Base-by-base conservation (phyloP, 2,113 vertebrate species). In the Elephantulus edwardii region DNA sequence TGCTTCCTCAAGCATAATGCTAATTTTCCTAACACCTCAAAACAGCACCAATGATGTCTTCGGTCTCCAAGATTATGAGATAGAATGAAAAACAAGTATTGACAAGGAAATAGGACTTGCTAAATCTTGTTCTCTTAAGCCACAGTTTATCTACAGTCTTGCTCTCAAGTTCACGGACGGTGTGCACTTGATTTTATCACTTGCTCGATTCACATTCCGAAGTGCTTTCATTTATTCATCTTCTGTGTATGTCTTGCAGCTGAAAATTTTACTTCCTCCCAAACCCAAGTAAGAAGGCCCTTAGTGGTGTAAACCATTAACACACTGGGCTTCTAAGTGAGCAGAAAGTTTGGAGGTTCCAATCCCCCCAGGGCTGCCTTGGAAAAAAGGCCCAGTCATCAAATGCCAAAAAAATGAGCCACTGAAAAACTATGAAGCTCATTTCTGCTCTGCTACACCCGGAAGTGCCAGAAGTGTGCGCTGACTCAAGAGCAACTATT, bases 161-260 rank as follows among this genome's bases (percentile, higher is more conserved):
- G 40, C 86, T 90, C 83, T 91, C 68, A 48, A 52, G 56, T 83
- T 75, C 77, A 80, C 0, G 46, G 84, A 83, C 22, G 77, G n/a
- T 33, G 81, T 30, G 62, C 77, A 24, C 42, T 78, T 40, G 62
- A 28, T 56, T 62, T 38, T 35, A 60, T 35, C 83, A 22, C 56
- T 86, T 13, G n/a, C 28, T 86, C 35, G 60, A 16, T 16, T 75
- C 76, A 86, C 86, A 71, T 75, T 72, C 60, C 71, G 71, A 17
- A 52, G 2, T 19, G 44, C 68, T 64, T 68, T 75, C 48, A 71
- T 68, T 52, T 35, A 33, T 38, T 91, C n/a, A 33, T 28, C 83
- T 52, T 75, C 68, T 40, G 44, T 50, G 8, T 26, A 50, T 42
- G 20, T 12, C 40, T 46, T 75, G 28, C 42, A 71, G 54, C 40